phyloP scores from a whole-genome alignment of 2,113 vertebrate genomes.

The Hydropotes inermis region DNA sequence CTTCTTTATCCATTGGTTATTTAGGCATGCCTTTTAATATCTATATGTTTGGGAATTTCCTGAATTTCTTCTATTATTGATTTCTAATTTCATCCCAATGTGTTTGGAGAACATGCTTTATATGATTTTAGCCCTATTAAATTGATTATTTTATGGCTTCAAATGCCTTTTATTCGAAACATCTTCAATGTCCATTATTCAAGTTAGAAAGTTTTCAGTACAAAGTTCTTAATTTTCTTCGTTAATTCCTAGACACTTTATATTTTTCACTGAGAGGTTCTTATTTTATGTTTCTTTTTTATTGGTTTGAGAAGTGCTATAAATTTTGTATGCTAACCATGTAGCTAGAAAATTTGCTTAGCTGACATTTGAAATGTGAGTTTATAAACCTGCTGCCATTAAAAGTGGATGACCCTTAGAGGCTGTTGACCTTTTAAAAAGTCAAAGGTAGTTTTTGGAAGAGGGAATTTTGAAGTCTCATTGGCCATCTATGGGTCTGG shows the following conservation, averaged over 20 bases:
- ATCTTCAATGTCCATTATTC: neutral
- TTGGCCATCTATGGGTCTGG: neutral
- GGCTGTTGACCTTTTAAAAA: neutral
- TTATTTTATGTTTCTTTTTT: neutral
- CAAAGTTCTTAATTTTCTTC: neutral
- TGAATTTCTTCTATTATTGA: neutral
- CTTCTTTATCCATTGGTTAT: neutral
- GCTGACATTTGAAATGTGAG: neutral
- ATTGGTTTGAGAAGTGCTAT: neutral
- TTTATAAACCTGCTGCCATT: neutral
- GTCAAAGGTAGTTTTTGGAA: neutral
- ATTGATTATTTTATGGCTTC: neutral
- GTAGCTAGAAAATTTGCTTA: neutral
- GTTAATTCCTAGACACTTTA: neutral
- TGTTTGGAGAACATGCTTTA: neutral
- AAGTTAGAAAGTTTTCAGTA: neutral
- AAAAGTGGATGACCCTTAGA: neutral
- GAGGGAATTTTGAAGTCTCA: neutral
- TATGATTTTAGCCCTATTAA: neutral
- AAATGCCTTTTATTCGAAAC: neutral
- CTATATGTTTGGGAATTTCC: neutral
- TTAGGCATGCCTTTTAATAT: neutral
- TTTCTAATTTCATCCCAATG: neutral
- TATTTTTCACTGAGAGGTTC: neutral
- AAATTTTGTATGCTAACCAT: neutral